Evolutionary conservation across 2,113 vertebrate genomes (phyloP).

Genomic region (Thomomys bottae): DNA sequence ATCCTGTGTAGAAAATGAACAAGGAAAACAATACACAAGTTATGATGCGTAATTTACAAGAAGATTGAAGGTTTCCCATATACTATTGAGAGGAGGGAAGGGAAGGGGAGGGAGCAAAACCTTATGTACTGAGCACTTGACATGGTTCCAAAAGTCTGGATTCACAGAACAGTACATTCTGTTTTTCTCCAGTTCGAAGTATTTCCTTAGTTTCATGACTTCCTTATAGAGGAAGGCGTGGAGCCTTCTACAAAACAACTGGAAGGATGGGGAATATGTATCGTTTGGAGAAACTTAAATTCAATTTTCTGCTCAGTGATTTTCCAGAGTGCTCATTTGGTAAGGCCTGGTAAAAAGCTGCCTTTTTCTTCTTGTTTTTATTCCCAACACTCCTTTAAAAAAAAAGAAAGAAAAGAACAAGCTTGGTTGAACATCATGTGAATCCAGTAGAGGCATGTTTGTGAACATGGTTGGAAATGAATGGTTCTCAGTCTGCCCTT

Average conservation of each 20-base stretch:
- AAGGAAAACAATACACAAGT: conserved; percentile 52
- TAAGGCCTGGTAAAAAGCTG: conserved; percentile 9
- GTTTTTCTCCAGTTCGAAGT: conserved; percentile 68
- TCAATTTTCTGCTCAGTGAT: conserved; percentile 72
- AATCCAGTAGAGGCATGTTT: neutral
- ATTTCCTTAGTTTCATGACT: conserved; percentile 74
- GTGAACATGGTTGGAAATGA: neutral
- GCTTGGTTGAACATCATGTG: conserved; percentile 7
- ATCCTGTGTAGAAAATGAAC: conserved; percentile 51
- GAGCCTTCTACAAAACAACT: conserved; percentile 18
- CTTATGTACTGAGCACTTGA: conserved; percentile 71
- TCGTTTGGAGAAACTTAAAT: conserved; percentile 71
- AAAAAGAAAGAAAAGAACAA: neutral
- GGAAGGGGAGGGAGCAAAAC: conserved; percentile 8
- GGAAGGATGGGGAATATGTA: conserved; percentile 55
- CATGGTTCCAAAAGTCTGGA: conserved; percentile 70
- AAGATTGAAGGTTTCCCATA: conserved; percentile 60
- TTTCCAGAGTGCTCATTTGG: conserved; percentile 66
- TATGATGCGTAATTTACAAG: conserved; percentile 57
- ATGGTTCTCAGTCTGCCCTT: neutral
- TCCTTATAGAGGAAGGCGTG: conserved; percentile 53
- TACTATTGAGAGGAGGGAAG: neutral
- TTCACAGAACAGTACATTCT: conserved; percentile 68
- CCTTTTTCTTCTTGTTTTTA: conserved; percentile 58
- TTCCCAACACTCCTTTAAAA: conserved; percentile 20